Base-by-base conservation (phyloP, 2,797 vertebrate species). In the Muscicapa comitata region DNA sequence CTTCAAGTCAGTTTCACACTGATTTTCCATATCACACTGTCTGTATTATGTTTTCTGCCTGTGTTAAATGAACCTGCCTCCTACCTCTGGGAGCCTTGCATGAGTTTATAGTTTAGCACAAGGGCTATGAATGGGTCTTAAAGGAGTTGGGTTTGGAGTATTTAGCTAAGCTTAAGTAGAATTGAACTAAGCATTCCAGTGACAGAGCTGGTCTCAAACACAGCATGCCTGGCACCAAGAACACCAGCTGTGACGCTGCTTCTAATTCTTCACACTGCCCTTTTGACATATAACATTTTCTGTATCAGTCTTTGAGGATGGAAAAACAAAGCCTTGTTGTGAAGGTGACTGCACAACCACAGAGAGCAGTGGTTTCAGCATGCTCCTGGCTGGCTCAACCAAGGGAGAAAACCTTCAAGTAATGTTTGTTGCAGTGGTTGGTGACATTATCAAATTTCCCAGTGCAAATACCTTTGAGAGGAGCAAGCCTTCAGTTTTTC, bases 391-490 rank as follows among this genome's bases (percentile, higher is more conserved):
- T 53, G 81, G 47, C 85, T 94, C 31, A 61, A 3, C 2, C 19
- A 72, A 75, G 75, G 87, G n/a, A 88, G 67, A 93, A 97, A 98
- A 97, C 97, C 96, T 91, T 97, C 82, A 95, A 97, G 90, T 97
- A 96, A 96, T 90, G 92, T 31, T 89, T 96, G 97, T 93, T 96
- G 97, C 96, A 96, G 75, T 54, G 71, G 42, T 77, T 72, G 90
- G 95, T 97, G 96, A 97, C 96, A 98, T 98, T 98, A 98, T 97
- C 96, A 93, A 26, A 92, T 97, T 97, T 97, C 97, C 85, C 82
- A 95, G 97, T 88, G 95, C 96, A 96, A 97, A 98, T 96, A 90
- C 96, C 94, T 97, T 93, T 88, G 66, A 74, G 92, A 75, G 51
- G 80, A 96, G 94, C 94, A 91, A 95, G 93, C 86, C 93, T 95